Percentiles rank a stretch among this genome's conserved stretches.
phyloP scores from a whole-genome alignment of 2,888 invertebrate species.

The Parascotia fuliginaria region DNA sequence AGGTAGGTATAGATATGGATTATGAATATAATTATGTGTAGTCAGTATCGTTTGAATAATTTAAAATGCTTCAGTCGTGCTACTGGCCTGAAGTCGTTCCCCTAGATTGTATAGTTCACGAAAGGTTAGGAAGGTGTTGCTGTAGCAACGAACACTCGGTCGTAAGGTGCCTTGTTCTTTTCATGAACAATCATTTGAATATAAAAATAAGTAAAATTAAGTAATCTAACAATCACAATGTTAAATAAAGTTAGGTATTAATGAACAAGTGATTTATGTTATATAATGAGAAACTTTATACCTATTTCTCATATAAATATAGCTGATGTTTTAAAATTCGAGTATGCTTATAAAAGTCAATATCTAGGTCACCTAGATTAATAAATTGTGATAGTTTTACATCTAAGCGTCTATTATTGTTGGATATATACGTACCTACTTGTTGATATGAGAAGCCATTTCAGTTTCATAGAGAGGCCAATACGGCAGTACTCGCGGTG shows the following conservation, averaged over 20 bases:
- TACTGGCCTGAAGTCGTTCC: not conserved
- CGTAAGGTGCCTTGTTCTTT: conserved; percentile 23
- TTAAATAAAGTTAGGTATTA: too few species aligned
- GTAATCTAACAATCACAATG: not conserved
- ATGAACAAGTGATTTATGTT: too few species aligned
- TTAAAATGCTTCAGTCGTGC: not conserved
- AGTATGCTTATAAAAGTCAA: not conserved
- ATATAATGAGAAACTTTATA: too few species aligned
- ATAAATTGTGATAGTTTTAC: conserved; percentile 18
- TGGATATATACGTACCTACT: conserved; percentile 32
- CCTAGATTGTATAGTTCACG: conserved; percentile 21
- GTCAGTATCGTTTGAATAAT: not conserved
- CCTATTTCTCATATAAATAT: too few species aligned
- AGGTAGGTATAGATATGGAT: not conserved
- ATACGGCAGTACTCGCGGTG: conserved; percentile 61
- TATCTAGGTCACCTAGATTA: conserved; percentile 2
- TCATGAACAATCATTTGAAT: not conserved
- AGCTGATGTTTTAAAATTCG: too few species aligned
- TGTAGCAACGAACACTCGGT: conserved; percentile 49
- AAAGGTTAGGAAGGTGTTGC: conserved; percentile 44
- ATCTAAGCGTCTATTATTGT: conserved; percentile 17
- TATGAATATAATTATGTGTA: not conserved
- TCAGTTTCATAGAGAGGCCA: conserved; percentile 32
- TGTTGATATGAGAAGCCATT: conserved; percentile 46
- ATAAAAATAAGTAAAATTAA: not conserved